A percentile compares a stretch with the other conserved stretches of the same genome.
Conservation (phyloP, 2,888 invertebrate species). For the Lucinisca nassula region DNA sequence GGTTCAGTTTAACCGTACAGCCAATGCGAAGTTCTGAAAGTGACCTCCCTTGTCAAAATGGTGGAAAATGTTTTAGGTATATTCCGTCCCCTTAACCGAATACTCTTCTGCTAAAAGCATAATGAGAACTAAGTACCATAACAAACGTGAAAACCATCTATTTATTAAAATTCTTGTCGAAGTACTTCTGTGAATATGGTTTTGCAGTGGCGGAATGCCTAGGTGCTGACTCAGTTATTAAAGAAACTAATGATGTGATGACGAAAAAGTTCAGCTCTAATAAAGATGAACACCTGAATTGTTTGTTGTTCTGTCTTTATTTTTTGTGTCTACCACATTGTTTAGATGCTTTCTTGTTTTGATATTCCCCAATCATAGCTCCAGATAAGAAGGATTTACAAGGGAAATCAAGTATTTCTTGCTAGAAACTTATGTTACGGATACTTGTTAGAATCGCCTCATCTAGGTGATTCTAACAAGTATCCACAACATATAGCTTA, state of each 20-base stretch:
- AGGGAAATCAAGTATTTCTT: no score
- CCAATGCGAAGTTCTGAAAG: no score
- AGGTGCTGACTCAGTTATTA: neutral
- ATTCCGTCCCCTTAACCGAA: no score
- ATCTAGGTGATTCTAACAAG: no score
- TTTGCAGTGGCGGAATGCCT: neutral
- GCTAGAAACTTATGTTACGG: no score
- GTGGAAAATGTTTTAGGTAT: no score
- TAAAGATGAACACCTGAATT: neutral
- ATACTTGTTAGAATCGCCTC: no score
- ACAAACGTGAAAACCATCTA: neutral
- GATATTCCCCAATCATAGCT: no score
- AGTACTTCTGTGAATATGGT: neutral
- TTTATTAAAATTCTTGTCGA: neutral
- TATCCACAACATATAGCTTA: no score
- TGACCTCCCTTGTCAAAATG: no score
- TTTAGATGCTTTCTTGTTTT: neutral
- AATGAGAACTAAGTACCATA: neutral
- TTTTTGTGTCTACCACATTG: neutral
- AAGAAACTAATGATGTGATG: neutral
- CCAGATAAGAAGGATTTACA: no score
- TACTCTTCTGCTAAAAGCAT: neutral
- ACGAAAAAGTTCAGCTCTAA: neutral
- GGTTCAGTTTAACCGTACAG: no score
- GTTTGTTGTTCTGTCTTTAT: neutral